Conservation (phyloP, 2,888 invertebrate species). For the Habrosyne pyritoides region DNA sequence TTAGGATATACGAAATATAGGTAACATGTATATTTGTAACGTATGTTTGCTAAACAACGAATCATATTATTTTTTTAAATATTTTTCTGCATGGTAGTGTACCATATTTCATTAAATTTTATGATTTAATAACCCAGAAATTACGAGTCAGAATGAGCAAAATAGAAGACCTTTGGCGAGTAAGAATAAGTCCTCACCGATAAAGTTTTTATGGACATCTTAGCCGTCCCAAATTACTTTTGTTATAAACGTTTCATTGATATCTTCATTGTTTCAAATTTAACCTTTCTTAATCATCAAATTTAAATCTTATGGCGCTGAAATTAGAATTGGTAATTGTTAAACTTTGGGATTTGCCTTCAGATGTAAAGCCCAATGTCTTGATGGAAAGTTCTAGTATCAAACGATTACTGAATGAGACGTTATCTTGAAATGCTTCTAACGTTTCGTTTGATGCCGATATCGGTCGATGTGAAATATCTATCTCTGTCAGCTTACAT, state of each 20-base stretch:
- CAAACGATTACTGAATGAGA: not conserved
- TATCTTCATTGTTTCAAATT: not conserved
- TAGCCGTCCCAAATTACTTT: not conserved
- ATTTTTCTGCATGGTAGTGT: too few species aligned
- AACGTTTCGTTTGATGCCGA: constrained; percentile 1
- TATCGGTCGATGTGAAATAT: not conserved
- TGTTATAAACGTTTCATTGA: constrained; percentile 1
- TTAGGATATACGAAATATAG: not conserved
- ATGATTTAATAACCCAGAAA: too few species aligned
- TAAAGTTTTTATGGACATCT: not conserved
- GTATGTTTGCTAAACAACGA: too few species aligned
- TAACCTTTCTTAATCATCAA: not conserved
- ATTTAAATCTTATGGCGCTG: not conserved
- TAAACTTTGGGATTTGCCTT: not conserved
- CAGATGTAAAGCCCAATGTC: constrained; percentile 2
- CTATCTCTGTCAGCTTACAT: not conserved
- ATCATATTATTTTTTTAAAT: too few species aligned
- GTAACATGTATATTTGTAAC: too few species aligned
- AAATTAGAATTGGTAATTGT: not conserved
- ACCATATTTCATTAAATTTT: too few species aligned
- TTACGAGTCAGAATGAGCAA: not conserved
- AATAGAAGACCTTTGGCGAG: not conserved
- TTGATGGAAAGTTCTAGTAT: not conserved
- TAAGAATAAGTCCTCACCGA: not conserved
- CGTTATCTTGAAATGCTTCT: constrained; percentile 2